These are phyloP conservation scores for Drosophila meridionalis DNA, from an alignment of 2,888 invertebrate genomes.

Conservation along the genomic window DNA sequence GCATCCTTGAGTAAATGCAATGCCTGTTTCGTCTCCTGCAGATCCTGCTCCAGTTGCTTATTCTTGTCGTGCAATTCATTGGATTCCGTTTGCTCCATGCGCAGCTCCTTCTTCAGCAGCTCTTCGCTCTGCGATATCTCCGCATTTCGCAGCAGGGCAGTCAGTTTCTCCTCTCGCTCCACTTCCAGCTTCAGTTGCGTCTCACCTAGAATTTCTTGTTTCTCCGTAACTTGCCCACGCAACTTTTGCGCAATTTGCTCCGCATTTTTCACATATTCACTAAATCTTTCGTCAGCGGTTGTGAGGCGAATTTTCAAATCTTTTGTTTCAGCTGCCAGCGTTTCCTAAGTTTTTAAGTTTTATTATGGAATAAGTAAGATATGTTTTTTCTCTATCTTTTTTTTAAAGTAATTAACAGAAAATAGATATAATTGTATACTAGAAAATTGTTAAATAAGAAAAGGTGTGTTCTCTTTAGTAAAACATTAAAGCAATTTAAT, in stretches of 20 bases:
- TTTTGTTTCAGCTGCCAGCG: slow-evolving; percentile 77
- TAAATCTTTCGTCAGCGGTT: slow-evolving; percentile 83
- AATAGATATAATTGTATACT: too few species aligned
- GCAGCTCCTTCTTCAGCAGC: slow-evolving; percentile 90
- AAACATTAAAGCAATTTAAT: slow-evolving; percentile 30
- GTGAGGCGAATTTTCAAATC: slow-evolving; percentile 81
- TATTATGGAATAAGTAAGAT: slow-evolving; percentile 41
- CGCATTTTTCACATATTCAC: slow-evolving; percentile 82
- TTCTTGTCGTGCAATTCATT: slow-evolving; percentile 87
- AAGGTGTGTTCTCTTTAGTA: slow-evolving; percentile 10
- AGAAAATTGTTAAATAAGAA: slow-evolving; percentile 27
- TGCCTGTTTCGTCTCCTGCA: slow-evolving; percentile 82
- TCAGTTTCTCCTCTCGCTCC: slow-evolving; percentile 91
- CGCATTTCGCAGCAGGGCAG: slow-evolving; percentile 91
- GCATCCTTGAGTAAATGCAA: slow-evolving; percentile 69
- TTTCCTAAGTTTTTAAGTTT: slow-evolving; percentile 74
- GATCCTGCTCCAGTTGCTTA: slow-evolving; percentile 85
- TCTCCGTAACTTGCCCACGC: slow-evolving; percentile 72
- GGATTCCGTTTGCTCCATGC: slow-evolving; percentile 89
- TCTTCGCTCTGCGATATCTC: slow-evolving; percentile 93
- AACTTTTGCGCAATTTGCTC: slow-evolving; percentile 81
- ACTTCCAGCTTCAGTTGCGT: slow-evolving; percentile 75
- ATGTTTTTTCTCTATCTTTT: slow-evolving; percentile 3
- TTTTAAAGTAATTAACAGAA: too few species aligned
- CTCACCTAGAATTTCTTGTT: slow-evolving; percentile 80